Evolutionary conservation across 2,888 invertebrate genomes (phyloP).

Genomic region (Marasmarcha lunaedactyla): DNA sequence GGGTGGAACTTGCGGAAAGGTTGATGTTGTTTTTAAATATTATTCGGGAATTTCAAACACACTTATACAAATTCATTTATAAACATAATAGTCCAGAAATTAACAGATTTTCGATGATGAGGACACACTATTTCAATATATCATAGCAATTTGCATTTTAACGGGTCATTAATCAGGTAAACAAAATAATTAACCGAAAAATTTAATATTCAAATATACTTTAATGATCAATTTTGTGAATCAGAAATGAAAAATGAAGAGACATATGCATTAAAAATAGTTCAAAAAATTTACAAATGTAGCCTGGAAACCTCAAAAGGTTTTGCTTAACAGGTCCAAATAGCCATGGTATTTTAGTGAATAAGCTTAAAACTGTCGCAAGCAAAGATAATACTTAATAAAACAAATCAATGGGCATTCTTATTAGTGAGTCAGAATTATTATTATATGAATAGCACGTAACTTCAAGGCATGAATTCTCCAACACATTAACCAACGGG

Average conservation of each 20-base stretch:
- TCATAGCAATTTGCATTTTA: no score
- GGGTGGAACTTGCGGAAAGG: no score
- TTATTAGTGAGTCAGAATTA: conserved; percentile 19
- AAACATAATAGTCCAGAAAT: no score
- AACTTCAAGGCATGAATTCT: conserved; percentile 55
- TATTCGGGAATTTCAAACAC: no score
- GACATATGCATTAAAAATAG: conserved; percentile 28
- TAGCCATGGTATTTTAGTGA: conserved; percentile 75
- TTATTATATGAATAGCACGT: conserved; percentile 65
- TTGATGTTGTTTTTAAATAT: no score
- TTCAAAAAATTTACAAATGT: conserved; percentile 55
- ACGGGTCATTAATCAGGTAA: no score
- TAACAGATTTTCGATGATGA: no score
- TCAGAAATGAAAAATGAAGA: conserved; percentile 36
- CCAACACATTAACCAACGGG: conserved; percentile 76
- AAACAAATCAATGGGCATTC: conserved; percentile 33
- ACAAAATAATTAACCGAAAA: no score
- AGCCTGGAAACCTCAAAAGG: conserved; percentile 78
- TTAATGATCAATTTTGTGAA: conserved; percentile 17
- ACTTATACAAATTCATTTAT: no score
- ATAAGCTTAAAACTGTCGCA: conserved; percentile 64
- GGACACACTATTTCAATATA: no score
- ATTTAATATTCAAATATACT: no score
- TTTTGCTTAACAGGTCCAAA: conserved; percentile 87
- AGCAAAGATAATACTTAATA: conserved; percentile 28